Evolutionary conservation across 53 echinoderm and acorn worm genomes (phyloP).

Genomic region (Actinopyga echinites): DNA sequence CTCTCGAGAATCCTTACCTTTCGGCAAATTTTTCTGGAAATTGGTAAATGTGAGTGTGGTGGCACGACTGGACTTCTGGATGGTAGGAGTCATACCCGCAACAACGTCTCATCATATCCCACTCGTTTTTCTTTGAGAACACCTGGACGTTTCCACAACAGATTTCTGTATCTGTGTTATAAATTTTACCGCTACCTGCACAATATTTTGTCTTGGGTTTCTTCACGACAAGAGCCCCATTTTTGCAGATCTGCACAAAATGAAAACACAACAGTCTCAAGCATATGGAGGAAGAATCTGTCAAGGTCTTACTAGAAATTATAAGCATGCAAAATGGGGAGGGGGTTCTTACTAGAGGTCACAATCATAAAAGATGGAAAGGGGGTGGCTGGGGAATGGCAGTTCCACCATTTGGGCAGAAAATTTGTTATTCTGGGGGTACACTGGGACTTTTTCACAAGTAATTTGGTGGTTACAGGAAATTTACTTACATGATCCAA

Average conservation of each 20-base stretch:
- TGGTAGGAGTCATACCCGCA: slow-evolving; percentile 38
- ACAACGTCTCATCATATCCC: slow-evolving; percentile 20
- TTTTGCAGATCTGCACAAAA: neutral
- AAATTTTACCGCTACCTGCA: neutral
- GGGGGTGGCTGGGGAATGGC: no score
- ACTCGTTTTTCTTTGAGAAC: neutral
- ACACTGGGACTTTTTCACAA: no score
- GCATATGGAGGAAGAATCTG: no score
- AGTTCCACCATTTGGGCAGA: no score
- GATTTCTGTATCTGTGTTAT: neutral
- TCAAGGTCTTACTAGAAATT: no score
- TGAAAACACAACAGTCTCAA: no score
- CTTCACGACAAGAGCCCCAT: neutral
- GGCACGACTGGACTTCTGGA: slow-evolving; percentile 28
- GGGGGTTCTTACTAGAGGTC: no score
- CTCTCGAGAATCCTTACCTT: neutral
- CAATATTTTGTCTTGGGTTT: neutral
- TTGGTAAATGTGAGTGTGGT: neutral
- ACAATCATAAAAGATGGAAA: no score
- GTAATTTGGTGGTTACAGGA: no score
- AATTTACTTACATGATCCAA: no score
- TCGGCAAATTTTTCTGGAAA: slow-evolving; percentile 28
- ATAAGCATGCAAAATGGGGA: no score
- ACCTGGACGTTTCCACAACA: neutral
- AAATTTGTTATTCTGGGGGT: no score